Conservation (phyloP, 2,888 invertebrate species). For the Trichogramma dendrolimi region DNA sequence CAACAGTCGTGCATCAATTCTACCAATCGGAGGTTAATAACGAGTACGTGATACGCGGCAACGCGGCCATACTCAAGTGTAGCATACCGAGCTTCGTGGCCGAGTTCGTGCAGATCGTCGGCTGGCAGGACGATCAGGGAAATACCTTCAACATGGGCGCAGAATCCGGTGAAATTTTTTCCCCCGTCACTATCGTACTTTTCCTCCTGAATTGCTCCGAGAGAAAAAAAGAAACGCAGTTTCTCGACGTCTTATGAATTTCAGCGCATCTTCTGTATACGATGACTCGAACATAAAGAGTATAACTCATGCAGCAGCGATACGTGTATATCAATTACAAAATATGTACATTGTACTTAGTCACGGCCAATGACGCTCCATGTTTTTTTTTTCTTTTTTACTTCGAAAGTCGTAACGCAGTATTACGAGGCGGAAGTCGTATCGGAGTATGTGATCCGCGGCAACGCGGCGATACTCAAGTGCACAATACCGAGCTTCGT, state of each 20-base stretch:
- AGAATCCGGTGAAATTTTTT: constrained; percentile 41
- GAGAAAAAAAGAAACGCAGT: background rate
- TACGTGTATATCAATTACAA: too few species aligned
- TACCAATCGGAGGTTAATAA: constrained; percentile 87
- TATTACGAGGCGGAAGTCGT: constrained; percentile 87
- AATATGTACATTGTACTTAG: too few species aligned
- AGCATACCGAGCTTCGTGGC: constrained; percentile 86
- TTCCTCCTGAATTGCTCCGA: too few species aligned
- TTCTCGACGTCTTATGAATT: background rate
- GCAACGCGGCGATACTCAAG: constrained; percentile 81
- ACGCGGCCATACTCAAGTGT: constrained; percentile 82
- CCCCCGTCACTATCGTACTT: too few species aligned
- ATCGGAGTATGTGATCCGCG: constrained; percentile 83
- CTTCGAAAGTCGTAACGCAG: constrained; percentile 73
- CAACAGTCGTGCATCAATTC: constrained; percentile 79
- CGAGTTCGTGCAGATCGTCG: constrained; percentile 85
- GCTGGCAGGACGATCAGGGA: constrained; percentile 63
- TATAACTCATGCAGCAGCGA: background rate
- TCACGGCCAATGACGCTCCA: too few species aligned
- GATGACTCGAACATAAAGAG: background rate
- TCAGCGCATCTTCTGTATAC: background rate
- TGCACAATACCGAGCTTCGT: constrained; percentile 88
- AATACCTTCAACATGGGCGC: constrained; percentile 48
- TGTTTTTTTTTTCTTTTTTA: background rate
- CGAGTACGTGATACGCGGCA: constrained; percentile 84